Evolutionary conservation across 2,797 vertebrate species (phyloP), one percentile per base, ranked within the genome.

Genomic region (Paramormyrops hopkinsi): DNA sequence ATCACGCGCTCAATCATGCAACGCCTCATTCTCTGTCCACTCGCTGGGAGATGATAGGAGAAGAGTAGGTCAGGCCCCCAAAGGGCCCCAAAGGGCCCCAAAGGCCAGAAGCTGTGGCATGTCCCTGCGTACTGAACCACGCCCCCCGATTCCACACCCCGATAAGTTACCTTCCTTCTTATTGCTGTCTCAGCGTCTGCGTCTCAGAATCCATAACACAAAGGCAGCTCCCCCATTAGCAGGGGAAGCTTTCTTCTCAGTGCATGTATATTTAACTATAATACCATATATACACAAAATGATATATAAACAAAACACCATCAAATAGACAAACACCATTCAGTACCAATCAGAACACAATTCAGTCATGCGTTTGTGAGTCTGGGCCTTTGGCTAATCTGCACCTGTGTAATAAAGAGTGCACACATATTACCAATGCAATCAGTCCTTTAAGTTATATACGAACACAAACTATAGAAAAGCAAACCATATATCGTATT

Each of bases 131-230:
- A 29, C 22, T 69, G 25, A 69, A 14, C 25, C 25, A 69, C 25
- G 19, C 4, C 37, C 76, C 8, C 86, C 29, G 6, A 46, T 59
- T 85, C 85, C 33, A 11, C 22, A 54, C 17, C 84, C 76, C 14
- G 33, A 51, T n/a, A 29, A 76, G 73, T 48, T 65, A 37, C 79
- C 7, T 65, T 56, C 54, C 25, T 48, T 86, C 51, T 51, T 37
- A 73, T 37, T 44, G 86, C 44, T 85, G 56, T 88, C 88, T 46
- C 82, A 89, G 50, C 46, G 3, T 82, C 53, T 50, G 88, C 86
- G 0, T 53, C 51, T 53, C 88, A 88, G 89, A 37, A 84, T 91
- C 90, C 91, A 90, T 90, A 90, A 89, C 89, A 90, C 88, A 88
- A 89, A 91, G 19, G 90, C 90, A 48, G 90, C 62, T 90, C 87